A percentile compares a stretch with the other conserved stretches of the same genome.
Conservation (phyloP, 2,888 invertebrate genomes). For the Mylabris sibirica region DNA sequence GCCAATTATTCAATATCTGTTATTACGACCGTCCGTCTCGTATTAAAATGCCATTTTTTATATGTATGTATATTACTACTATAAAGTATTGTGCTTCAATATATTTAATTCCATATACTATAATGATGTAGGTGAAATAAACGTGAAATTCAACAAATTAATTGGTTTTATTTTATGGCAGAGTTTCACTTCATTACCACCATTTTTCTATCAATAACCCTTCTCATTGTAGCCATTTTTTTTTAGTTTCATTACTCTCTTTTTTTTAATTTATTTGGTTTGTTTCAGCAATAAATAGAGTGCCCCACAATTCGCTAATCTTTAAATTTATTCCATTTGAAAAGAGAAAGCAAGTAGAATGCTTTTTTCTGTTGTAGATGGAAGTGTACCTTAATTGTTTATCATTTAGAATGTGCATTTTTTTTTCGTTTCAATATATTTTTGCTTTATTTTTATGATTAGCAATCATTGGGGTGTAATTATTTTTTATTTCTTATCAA, state of each 20-base stretch:
- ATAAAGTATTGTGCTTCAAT: background rate
- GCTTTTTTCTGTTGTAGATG: background rate
- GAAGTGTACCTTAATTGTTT: background rate
- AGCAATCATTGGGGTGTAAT: slow-evolving; percentile 38
- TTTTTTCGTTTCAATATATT: background rate
- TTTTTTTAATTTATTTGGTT: slow-evolving; percentile 51
- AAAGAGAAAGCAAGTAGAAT: slow-evolving; percentile 1
- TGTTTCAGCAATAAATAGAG: slow-evolving; percentile 55
- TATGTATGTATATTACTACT: too few relatives aligned
- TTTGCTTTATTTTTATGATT: slow-evolving; percentile 25
- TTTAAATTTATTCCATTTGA: slow-evolving; percentile 20
- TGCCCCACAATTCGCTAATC: slow-evolving; percentile 53
- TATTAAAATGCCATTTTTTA: background rate
- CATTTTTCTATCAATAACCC: slow-evolving; percentile 13
- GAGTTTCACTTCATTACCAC: slow-evolving; percentile 34
- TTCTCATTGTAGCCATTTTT: slow-evolving; percentile 12
- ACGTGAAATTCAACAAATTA: background rate
- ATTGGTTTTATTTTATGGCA: slow-evolving; percentile 28
- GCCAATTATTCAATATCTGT: background rate
- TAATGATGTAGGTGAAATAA: background rate
- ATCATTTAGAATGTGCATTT: background rate
- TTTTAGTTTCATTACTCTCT: background rate
- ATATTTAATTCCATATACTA: background rate
- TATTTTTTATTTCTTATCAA: slow-evolving; percentile 18
- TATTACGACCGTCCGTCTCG: background rate